Percentiles rank a stretch among this genome's conserved stretches.
phyloP scores from a whole-genome alignment of 2,888 invertebrate species.

The Craniophora ligustri region DNA sequence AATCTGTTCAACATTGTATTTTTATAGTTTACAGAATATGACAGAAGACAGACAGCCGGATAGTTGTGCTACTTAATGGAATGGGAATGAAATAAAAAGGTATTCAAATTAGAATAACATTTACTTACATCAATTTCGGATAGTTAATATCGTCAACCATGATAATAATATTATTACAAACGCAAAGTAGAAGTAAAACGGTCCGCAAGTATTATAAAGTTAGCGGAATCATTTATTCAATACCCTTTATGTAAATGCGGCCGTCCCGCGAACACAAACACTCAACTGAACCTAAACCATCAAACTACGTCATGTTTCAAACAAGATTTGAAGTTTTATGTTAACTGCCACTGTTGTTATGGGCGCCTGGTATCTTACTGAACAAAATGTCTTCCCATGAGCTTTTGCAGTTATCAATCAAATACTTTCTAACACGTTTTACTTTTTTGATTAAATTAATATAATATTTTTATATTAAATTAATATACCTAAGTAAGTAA shows the following conservation, averaged over 20 bases:
- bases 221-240: slow-evolving; percentile 17
- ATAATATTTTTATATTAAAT: too few relatives aligned
- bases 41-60: too few relatives aligned
- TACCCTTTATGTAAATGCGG: slow-evolving; percentile 31
- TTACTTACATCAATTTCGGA: not conserved
- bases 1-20: too few relatives aligned
- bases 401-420: too few relatives aligned
- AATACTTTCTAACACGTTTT: too few relatives aligned
- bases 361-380: not conserved
- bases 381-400: too few relatives aligned
- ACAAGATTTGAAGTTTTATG: slow-evolving; percentile 21
- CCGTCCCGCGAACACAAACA: slow-evolving; percentile 30
- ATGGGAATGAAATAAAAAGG: too few relatives aligned
- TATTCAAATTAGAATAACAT: too few relatives aligned
- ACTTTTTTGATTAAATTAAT: too few relatives aligned
- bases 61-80: too few relatives aligned
- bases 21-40: too few relatives aligned
- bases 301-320: slow-evolving; percentile 35
- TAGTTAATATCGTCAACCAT: not conserved
- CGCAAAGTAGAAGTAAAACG: not conserved
- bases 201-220: not conserved
- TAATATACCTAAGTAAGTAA: too few relatives aligned
- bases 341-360: not conserved
- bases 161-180: not conserved
- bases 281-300: slow-evolving; percentile 37